These are phyloP conservation scores for Mus spicilegus DNA, from an alignment of 2,113 vertebrate genomes.

Conservation along the genomic window DNA sequence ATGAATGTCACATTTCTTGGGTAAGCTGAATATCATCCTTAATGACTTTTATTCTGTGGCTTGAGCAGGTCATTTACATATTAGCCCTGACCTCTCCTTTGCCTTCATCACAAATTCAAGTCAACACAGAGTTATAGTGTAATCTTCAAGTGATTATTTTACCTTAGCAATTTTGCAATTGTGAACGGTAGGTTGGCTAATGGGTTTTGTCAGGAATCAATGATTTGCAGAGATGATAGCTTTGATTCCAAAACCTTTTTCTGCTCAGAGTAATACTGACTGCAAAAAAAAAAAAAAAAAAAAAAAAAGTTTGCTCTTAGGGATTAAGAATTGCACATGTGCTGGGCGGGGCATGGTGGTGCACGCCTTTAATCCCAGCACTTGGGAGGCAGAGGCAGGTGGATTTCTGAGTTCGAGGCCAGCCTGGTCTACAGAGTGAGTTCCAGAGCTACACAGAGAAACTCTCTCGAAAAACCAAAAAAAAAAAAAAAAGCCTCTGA, in stretches of 20 bases:
- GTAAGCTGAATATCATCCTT: conserved; percentile 32
- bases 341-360: no score
- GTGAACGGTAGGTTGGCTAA: neutral
- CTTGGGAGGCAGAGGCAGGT: no score
- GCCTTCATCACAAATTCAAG: neutral
- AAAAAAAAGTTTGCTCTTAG: neutral
- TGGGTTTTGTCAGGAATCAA: neutral
- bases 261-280: neutral
- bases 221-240: neutral
- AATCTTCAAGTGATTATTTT: conserved; percentile 24
- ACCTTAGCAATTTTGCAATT: neutral
- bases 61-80: conserved; percentile 53
- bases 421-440: no score
- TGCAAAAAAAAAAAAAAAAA: no score
- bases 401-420: no score
- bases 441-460: no score
- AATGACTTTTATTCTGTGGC: conserved; percentile 24
- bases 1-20: conserved; percentile 32
- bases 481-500: neutral
- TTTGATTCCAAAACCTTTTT: neutral
- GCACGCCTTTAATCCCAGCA: no score
- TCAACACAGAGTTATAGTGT: neutral
- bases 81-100: conserved; percentile 9
- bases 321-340: neutral
- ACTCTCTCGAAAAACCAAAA: no score